phyloP scores from a whole-genome alignment of 2,888 invertebrate genomes.

The Ypsolopha scabrella region DNA sequence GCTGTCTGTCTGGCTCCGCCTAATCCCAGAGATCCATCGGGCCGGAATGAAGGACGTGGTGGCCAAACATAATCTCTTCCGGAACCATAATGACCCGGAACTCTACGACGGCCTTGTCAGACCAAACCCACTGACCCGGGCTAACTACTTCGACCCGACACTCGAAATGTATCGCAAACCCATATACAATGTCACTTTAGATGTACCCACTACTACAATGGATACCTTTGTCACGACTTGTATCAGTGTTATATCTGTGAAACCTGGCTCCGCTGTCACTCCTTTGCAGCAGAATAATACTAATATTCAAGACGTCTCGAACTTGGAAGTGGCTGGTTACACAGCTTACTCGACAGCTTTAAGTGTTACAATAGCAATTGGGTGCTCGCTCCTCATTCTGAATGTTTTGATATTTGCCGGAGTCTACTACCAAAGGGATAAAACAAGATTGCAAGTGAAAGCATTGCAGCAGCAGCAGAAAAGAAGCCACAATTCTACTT shows the following conservation, averaged over 20 bases:
- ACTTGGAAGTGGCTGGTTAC: conserved; percentile 82
- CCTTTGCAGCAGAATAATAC: conserved; percentile 68
- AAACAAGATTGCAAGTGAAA: conserved; percentile 84
- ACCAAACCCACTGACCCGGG: conserved; percentile 81
- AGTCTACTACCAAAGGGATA: conserved; percentile 85
- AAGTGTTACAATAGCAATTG: conserved; percentile 84
- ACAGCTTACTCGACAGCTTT: conserved; percentile 82
- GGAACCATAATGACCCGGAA: conserved; percentile 89
- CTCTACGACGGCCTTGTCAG: conserved; percentile 92
- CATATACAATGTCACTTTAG: conserved; percentile 66
- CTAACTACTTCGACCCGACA: conserved; percentile 74
- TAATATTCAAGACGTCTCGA: conserved; percentile 83
- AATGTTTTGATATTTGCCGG: conserved; percentile 88
- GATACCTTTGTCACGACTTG: conserved; percentile 77
- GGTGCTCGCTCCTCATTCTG: conserved; percentile 82
- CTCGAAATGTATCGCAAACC: conserved; percentile 73
- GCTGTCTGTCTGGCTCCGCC: conserved; percentile 93
- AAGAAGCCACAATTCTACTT: conserved; percentile 70
- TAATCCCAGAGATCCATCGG: conserved; percentile 92
- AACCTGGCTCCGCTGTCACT: conserved; percentile 69
- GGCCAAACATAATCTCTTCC: conserved; percentile 89
- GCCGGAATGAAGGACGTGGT: conserved; percentile 92
- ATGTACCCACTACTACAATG: conserved; percentile 65
- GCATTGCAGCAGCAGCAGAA: conserved; percentile 79
- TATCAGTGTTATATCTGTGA: conserved; percentile 78